phyloP scores from a whole-genome alignment of 2,113 vertebrate genomes.

The Xenus cinereus region DNA sequence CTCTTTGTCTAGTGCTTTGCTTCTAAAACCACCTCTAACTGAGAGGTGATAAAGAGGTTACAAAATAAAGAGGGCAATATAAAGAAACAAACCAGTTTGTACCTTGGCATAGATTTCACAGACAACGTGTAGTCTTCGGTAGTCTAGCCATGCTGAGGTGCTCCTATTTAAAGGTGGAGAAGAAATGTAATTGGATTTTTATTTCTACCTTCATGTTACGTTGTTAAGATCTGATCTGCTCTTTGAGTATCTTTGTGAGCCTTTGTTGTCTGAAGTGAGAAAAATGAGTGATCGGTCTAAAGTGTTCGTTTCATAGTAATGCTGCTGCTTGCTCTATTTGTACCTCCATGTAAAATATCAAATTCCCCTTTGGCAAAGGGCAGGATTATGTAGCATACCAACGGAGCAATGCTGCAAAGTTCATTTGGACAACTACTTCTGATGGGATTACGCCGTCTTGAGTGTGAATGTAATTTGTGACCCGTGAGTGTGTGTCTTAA shows the following conservation, averaged over 20 bases:
- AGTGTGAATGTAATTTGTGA: not conserved
- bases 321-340: not conserved
- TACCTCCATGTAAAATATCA: not conserved
- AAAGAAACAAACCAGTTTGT: not conserved
- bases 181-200: not conserved
- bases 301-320: not conserved
- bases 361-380: not conserved
- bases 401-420: not conserved
- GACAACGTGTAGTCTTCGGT: not conserved
- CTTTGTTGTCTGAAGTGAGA: not conserved
- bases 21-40: not conserved
- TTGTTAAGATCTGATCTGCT: not conserved
- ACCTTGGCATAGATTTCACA: not conserved
- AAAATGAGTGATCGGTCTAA: not conserved
- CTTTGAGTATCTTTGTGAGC: not conserved
- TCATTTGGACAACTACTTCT: not conserved
- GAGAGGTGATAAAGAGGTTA: not conserved
- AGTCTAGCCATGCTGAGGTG: not conserved
- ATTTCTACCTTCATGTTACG: not conserved
- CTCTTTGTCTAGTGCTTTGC: not conserved
- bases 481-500: not conserved
- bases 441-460: not conserved
- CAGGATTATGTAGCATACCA: not conserved
- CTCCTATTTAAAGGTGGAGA: not conserved
- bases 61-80: not conserved